These are phyloP conservation scores for Trematomus bernacchii DNA, from an alignment of 2,797 vertebrate genomes.

Conservation along the genomic window DNA sequence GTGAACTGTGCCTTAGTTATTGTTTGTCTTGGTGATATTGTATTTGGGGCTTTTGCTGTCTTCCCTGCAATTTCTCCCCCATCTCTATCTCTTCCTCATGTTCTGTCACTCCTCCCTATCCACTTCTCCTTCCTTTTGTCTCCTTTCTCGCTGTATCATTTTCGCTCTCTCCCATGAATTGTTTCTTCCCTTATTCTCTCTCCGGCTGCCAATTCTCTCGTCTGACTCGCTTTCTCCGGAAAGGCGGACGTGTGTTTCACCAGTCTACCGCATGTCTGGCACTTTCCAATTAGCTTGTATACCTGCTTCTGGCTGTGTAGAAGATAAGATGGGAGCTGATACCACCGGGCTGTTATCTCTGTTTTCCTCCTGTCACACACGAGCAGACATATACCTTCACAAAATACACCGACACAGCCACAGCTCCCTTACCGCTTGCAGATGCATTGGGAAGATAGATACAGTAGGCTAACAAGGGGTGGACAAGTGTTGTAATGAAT, in stretches of 20 bases:
- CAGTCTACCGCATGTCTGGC: conserved; percentile 69
- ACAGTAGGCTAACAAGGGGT: conserved; percentile 55
- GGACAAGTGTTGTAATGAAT: conserved; percentile 76
- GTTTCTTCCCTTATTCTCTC: conserved; percentile 26
- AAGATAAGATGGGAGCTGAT: conserved; percentile 83
- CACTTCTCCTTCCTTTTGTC: conserved; percentile 62
- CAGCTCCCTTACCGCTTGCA: conserved; percentile 46
- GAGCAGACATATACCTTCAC: conserved; percentile 66
- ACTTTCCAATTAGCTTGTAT: conserved; percentile 86
- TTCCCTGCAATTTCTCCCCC: conserved; percentile 34
- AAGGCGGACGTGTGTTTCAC: conserved; percentile 71
- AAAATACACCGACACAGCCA: conserved; percentile 41
- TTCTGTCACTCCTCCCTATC: conserved; percentile 59
- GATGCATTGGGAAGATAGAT: conserved; percentile 63
- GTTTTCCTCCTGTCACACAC: conserved; percentile 78
- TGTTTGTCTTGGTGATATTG: conserved; percentile 65
- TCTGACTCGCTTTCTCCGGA: conserved; percentile 50
- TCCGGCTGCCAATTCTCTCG: conserved; percentile 54
- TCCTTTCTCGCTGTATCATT: conserved; percentile 61
- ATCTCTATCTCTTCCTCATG: conserved; percentile 51
- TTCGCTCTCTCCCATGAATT: conserved; percentile 47
- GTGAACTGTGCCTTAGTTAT: conserved; percentile 62
- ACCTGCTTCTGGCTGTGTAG: conserved; percentile 81
- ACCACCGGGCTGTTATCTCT: conserved; percentile 78
- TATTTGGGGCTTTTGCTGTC: conserved; percentile 49